These are phyloP conservation scores for Porites evermanni DNA, from an alignment of 92 coral and sea anemone species.

Conservation along the genomic window DNA sequence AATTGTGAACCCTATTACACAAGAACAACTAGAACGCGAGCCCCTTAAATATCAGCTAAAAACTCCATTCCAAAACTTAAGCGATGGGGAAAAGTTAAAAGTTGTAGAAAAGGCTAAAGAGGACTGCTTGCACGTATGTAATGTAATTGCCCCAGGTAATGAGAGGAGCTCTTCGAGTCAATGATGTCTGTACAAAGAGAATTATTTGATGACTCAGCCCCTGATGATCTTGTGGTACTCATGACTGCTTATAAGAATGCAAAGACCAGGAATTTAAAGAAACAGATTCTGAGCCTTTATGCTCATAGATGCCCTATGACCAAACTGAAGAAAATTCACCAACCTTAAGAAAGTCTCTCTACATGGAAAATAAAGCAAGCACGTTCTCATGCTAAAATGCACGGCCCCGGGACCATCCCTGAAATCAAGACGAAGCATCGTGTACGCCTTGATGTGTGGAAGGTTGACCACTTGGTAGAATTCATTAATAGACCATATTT, in stretches of 20 bases:
- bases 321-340: constrained; percentile 48
- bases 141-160: constrained; percentile 51
- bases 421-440: constrained; percentile 35
- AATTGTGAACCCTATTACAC: constrained; percentile 34
- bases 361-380: constrained; percentile 67
- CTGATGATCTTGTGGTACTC: constrained; percentile 55
- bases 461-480: constrained; percentile 47
- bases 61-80: too few species aligned
- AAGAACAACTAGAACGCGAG: constrained; percentile 29
- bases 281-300: constrained; percentile 59
- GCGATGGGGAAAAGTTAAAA: too few species aligned
- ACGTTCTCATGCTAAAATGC: constrained; percentile 52
- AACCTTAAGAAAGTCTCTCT: constrained; percentile 56
- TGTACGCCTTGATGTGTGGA: constrained; percentile 41
- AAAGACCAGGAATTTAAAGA: constrained; percentile 46
- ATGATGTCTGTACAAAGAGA: constrained; percentile 11
- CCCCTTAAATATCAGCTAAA: not conserved
- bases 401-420: constrained; percentile 49
- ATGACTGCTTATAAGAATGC: constrained; percentile 60
- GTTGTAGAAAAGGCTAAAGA: not conserved
- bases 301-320: constrained; percentile 50
- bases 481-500: constrained; percentile 31
- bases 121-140: constrained; percentile 53
- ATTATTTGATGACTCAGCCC: constrained; percentile 23
- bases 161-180: constrained; percentile 49